phyloP scores from a whole-genome alignment of 2,888 invertebrate genomes.

The Sipha maydis region DNA sequence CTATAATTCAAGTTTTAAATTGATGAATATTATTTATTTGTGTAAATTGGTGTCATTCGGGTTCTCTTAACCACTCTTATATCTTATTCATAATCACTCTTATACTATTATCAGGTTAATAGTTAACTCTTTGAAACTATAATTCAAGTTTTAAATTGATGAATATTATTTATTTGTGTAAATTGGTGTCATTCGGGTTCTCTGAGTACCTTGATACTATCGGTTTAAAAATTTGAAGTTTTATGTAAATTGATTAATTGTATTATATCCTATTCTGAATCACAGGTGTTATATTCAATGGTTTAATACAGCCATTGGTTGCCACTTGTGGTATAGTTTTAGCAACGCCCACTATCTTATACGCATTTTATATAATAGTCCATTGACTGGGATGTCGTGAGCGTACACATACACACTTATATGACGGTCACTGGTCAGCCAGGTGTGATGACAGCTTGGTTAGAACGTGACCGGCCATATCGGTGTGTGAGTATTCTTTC shows the following conservation, averaged over 20 bases:
- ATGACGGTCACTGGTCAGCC: constrained; percentile 33
- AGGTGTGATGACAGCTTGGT: constrained; percentile 53
- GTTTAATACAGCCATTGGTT: not conserved
- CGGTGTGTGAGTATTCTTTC: not conserved
- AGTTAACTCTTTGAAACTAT: not conserved
- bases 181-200: not conserved
- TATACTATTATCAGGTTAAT: too few relatives aligned
- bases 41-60: not conserved
- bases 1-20: not conserved
- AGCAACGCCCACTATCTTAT: constrained; percentile 27
- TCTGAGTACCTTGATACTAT: not conserved
- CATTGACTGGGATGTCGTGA: constrained; percentile 41
- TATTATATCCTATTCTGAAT: not conserved
- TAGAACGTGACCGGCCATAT: constrained; percentile 54
- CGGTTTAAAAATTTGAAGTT: not conserved
- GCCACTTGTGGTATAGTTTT: constrained; percentile 16
- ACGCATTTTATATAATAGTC: constrained; percentile 34
- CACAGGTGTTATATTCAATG: not conserved
- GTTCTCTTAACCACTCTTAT: too few relatives aligned
- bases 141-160: not conserved
- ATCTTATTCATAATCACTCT: too few relatives aligned
- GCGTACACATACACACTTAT: not conserved
- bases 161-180: not conserved
- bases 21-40: not conserved
- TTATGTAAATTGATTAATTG: not conserved